A percentile compares a stretch with the other conserved stretches of the same genome.
These are phyloP conservation scores for Pollenia griseotomentosa DNA, from an alignment of 2,888 invertebrate genomes.

Conservation along the genomic window DNA sequence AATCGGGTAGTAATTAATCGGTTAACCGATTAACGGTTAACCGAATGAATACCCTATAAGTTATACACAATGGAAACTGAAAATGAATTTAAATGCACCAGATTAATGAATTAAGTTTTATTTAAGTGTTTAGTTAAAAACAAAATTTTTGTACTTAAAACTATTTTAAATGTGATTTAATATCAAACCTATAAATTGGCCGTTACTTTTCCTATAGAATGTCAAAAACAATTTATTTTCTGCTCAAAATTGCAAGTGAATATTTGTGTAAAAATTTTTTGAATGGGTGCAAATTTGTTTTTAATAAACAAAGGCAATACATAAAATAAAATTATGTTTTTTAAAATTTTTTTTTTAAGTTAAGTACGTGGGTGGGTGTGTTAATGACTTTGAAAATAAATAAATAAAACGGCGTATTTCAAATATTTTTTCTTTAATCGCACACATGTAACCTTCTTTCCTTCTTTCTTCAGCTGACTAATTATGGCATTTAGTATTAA, in stretches of 20 bases:
- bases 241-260: conserved; percentile 17
- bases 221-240: not conserved
- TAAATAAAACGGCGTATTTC: conserved; percentile 48
- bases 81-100: no score
- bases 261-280: conserved; percentile 20
- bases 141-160: no score
- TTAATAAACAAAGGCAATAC: conserved; percentile 51
- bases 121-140: no score
- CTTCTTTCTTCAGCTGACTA: conserved; percentile 25
- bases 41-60: no score
- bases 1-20: no score
- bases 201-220: no score
- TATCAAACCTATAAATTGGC: no score
- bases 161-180: no score
- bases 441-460: conserved; percentile 33
- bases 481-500: conserved; percentile 25
- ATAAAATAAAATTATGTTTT: conserved; percentile 19
- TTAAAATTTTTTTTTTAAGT: not conserved
- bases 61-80: no score
- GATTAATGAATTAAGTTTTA: no score
- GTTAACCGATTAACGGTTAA: no score
- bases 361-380: conserved; percentile 62
- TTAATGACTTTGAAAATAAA: conserved; percentile 73
- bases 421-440: conserved; percentile 41
- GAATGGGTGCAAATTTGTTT: conserved; percentile 51